Evolutionary conservation across 1,140 invertebrate genomes (phyloP), one percentile per base, ranked within the genome.

Genomic region (Pachypsylla venusta): DNA sequence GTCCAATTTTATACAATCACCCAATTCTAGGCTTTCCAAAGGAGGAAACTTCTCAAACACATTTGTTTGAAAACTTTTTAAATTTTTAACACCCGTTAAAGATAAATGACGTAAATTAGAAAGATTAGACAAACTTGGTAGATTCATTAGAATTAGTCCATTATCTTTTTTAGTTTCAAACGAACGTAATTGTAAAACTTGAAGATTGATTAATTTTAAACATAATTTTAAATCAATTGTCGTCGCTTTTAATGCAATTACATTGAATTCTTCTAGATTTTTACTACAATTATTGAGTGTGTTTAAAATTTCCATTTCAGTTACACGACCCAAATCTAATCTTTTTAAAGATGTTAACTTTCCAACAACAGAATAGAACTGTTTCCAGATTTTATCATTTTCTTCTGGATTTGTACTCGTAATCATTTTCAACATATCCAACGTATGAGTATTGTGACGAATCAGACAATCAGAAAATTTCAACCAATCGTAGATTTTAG

Each of bases 331-430:
- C 16, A 48, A 19, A n/a, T 48, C 42, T 19, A 48, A 19, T 19
- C 42, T n/a, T 48, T n/a, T 4, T 3, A 48, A n/a, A 19, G 42
- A 48, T n/a, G 16, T n/a, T 10, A 48, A 19, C 42, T 48, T 48
- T n/a, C 42, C 42, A n/a, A 48, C 22, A 7, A 48, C 42, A n/a
- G 16, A 19, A 22, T 48, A 48, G 42, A 48, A 48, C 3, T 22
- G 42, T n/a, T 48, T 48, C 42, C 42, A 48, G 4, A 48, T 48
- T 19, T 48, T 22, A 48, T 48, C 42, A 48, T 48, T 48, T 22
- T 48, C 42, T 19, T 48, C 42, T 19, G 42, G 42, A 22, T 48
- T 22, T n/a, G 42, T 22, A 19, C 42, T 48, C 7, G n/a, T 22
- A 5, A 48, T 48, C 42, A 48, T 48, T 48, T 48, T 48, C 7